phyloP scores from a whole-genome alignment of 1,140 invertebrate species.

The Trichomalopsis sarcophagae region DNA sequence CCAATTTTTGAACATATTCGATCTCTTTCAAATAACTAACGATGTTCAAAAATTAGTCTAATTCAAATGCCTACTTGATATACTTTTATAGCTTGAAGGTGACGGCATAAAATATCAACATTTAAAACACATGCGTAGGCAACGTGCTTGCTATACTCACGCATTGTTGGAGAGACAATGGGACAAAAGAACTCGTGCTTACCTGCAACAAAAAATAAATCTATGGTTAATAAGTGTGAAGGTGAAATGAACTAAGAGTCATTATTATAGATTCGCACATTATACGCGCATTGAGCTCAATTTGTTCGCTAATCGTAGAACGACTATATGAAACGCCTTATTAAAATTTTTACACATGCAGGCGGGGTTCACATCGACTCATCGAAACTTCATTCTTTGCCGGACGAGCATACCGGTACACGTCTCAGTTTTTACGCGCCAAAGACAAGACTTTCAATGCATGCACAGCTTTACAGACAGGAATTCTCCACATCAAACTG shows the following conservation, averaged over 20 bases:
- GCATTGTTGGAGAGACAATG: not conserved
- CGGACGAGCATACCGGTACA: not conserved
- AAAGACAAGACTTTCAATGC: constrained; percentile 15
- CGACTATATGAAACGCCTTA: no score
- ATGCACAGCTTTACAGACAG: not conserved
- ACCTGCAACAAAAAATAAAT: constrained; percentile 49
- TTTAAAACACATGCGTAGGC: not conserved
- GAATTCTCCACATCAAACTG: not conserved
- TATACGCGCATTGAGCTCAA: not conserved
- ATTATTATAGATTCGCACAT: no score
- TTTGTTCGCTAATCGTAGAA: not conserved
- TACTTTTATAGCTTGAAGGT: not conserved
- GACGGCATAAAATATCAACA: not conserved
- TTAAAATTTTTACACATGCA: not conserved
- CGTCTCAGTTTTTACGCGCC: not conserved
- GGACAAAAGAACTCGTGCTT: constrained; percentile 27
- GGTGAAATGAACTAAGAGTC: not conserved
- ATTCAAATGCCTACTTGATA: not conserved
- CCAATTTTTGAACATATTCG: not conserved
- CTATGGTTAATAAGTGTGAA: not conserved
- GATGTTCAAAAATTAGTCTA: not conserved
- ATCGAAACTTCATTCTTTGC: not conserved
- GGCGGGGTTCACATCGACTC: no score
- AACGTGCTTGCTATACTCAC: constrained; percentile 30
- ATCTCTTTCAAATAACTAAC: not conserved